Base-by-base conservation (phyloP, 2,888 invertebrate genomes). In the Pasiphila rectangulata region DNA sequence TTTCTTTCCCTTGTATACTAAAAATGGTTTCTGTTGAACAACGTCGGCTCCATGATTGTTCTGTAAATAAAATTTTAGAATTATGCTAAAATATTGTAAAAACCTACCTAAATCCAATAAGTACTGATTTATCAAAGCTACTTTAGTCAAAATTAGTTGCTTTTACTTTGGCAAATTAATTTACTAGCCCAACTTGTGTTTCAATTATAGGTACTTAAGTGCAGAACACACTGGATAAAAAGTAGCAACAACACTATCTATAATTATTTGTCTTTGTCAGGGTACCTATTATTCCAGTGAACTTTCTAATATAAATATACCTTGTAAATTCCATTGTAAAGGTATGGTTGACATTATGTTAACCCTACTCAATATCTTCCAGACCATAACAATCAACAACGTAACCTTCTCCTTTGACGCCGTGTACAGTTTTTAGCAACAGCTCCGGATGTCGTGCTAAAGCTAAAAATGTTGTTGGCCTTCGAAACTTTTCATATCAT, bases 1-100 rank as follows among this genome's bases (percentile, higher is more conserved):
- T 93, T 75, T 93, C 92, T 61, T 88, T 89, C 23, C 83, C 92
- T 65, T 93, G 93, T 10, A 92, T 75, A 63, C 92, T 93, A 62
- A 89, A 84, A 4, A 92, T 79, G 17, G 92, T 92, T 62, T 93
- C 93, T 5, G 75, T 79, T 13, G 87, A 87, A 62, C 75, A 72
- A 38, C 85, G 75, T 45, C 86, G 66, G 58, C 79, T 83, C 71
- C 72, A 75, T 60, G 79, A 74, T 68, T 67, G 63, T 61, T 81
- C 83, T 81, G 72, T 9, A 70, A 69, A 34, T 4, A 9, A 20
- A 23, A 30, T 10, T 6, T 17, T 17, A 9, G 3, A 17, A 16
- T 32, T 17, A 32, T 32, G 9, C 30, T n/a, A 17, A 23, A 23
- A 17, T 6, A 29, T n/a, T 24, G n/a, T 15, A 2, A 29, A 1